Evolutionary conservation across 2,888 invertebrate species (phyloP), one percentile per base, ranked within the genome.

Genomic region (Hemicrepidius hirtus): DNA sequence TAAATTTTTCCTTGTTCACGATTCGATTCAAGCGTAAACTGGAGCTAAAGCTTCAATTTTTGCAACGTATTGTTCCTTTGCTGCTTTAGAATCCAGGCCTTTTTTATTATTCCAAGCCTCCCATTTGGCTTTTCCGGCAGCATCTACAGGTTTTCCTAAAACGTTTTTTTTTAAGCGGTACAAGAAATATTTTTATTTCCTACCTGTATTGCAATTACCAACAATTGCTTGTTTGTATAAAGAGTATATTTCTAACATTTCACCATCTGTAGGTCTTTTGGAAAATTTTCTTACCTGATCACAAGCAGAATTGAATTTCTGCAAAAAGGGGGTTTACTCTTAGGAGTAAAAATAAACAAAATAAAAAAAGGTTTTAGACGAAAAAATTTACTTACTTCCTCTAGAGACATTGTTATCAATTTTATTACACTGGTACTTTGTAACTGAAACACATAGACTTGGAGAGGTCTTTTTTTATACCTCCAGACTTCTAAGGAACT

Each of bases 41-140:
- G 60, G 41, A 44, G 41, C 50, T 24, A 95, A 88, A 79, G 87
- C 84, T 57, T 92, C 89, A 0, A 91, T 96, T 86, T 93, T 93
- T 1, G 90, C 90, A 75, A 97, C 87, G 88, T 98, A 98, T 7
- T 92, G 92, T 82, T 92, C 90, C 86, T 95, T 94, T 13, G 98
- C 97, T 71, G 91, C 93, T 0, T 93, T 94, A 82, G 92, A 90
- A 64, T 91, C 87, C 77, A 89, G 88, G 9, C 97, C 98, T 85
- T 95, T 95, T 84, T 91, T 92, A 63, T 87, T 88, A 80, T 92
- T 92, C 98, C 98, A 99, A 3, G 95, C 92, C 84, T 96, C 95
- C 95, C 97, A 98, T 86, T 99, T 98, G 2, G 97, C 97, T 87
- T 97, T 98, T 78, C 95, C 97, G 86, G 96, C 97, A 81, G 97